Percentiles rank a stretch among this genome's conserved stretches.
Conservation (phyloP, 2,797 vertebrate genomes). For the Acanthurus lineatus region DNA sequence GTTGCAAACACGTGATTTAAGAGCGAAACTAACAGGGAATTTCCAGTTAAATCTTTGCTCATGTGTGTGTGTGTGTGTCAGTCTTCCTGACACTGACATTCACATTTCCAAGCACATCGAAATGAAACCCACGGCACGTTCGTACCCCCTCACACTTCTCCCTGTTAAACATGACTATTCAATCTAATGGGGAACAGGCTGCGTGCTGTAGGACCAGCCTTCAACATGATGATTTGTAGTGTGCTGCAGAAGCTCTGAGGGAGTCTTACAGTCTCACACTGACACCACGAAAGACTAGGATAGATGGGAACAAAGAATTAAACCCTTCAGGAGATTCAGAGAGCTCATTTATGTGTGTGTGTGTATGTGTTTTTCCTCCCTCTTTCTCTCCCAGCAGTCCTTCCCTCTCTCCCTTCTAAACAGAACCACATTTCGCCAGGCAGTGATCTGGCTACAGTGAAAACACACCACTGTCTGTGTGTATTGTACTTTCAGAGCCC, state of each 20-base stretch:
- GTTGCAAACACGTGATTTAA: constrained; percentile 17
- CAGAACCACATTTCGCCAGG: constrained; percentile 82
- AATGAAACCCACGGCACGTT: neutral
- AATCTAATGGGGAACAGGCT: constrained; percentile 43
- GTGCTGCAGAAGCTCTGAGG: constrained; percentile 59
- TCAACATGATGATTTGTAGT: constrained; percentile 69
- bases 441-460: constrained; percentile 65
- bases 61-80: no score
- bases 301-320: constrained; percentile 70
- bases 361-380: constrained; percentile 16
- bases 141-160: constrained; percentile 10
- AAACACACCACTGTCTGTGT: constrained; percentile 71
- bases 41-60: constrained; percentile 29
- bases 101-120: constrained; percentile 1
- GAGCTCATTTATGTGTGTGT: constrained; percentile 19
- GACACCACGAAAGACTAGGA: constrained; percentile 56
- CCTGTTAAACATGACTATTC: constrained; percentile 24
- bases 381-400: constrained; percentile 38
- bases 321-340: constrained; percentile 43
- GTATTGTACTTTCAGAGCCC: constrained; percentile 63
- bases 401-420: constrained; percentile 71
- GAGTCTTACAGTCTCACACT: constrained; percentile 51
- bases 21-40: constrained; percentile 21
- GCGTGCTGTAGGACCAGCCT: constrained; percentile 33
- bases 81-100: neutral